Evolutionary conservation across 2,888 invertebrate genomes (phyloP).

Genomic region (Drosophila neotestacea): DNA sequence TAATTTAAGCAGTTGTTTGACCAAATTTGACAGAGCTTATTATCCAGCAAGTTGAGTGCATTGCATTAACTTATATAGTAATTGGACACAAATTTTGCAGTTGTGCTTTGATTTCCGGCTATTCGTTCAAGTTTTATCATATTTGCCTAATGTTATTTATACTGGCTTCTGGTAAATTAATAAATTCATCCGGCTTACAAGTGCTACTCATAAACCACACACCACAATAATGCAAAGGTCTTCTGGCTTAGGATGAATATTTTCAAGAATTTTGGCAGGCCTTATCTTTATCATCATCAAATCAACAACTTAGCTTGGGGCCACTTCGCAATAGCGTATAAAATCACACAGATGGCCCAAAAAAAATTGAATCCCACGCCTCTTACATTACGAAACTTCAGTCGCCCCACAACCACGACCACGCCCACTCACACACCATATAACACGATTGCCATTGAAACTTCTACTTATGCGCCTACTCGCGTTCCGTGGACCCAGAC

Average conservation of each 20-base stretch:
- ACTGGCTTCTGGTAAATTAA: conserved; percentile 26
- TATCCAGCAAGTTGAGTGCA: no score
- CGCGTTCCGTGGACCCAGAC: conserved; percentile 2
- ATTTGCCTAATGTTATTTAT: conserved; percentile 14
- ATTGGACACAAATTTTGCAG: background rate
- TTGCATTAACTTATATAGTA: background rate
- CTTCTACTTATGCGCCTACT: conserved; percentile 6
- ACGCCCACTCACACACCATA: conserved; percentile 28
- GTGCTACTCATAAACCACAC: conserved; percentile 22
- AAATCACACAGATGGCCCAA: conserved; percentile 61
- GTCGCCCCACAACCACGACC: background rate
- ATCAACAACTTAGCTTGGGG: conserved; percentile 61
- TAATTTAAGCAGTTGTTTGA: no score
- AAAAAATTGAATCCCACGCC: conserved; percentile 28
- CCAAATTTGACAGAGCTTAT: no score
- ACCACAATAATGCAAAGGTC: conserved; percentile 11
- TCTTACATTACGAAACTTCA: conserved; percentile 20
- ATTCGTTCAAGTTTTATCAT: background rate
- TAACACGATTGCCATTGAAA: conserved; percentile 24
- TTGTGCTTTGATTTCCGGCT: background rate
- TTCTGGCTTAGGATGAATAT: conserved; percentile 3
- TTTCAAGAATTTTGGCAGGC: conserved; percentile 7
- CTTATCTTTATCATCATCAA: conserved; percentile 51
- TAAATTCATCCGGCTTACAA: conserved; percentile 28
- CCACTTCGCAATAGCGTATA: conserved; percentile 43